Percentiles rank a stretch among this genome's conserved stretches.
phyloP scores from a whole-genome alignment of 2,113 vertebrate species.

The pig (Sus scrofa) region DNA sequence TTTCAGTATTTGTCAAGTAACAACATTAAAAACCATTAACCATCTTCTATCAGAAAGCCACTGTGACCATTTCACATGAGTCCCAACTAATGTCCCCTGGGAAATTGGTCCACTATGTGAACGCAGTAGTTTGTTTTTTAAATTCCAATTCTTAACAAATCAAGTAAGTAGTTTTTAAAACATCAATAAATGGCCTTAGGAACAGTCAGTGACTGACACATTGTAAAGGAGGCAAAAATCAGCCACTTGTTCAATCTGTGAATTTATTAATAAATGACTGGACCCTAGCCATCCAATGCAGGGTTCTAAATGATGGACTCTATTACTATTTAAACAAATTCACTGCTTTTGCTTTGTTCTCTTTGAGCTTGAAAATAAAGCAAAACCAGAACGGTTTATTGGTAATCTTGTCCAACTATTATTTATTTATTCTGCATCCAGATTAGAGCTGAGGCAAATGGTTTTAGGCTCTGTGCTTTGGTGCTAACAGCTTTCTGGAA shows the following conservation, averaged over 20 bases:
- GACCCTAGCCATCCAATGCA: neutral
- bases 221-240: conserved; percentile 24
- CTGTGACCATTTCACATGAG: neutral
- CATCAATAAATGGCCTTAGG: conserved; percentile 18
- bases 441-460: conserved; percentile 43
- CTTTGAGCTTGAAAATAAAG: conserved; percentile 48
- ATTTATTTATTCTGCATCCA: conserved; percentile 55
- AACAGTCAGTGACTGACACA: conserved; percentile 17
- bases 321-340: conserved; percentile 21
- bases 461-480: conserved; percentile 55
- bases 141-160: conserved; percentile 48
- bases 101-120: conserved; percentile 5
- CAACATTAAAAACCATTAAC: neutral
- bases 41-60: conserved; percentile 1
- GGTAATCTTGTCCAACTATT: neutral
- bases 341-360: conserved; percentile 10
- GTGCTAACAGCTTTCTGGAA: conserved; percentile 65
- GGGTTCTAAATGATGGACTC: neutral
- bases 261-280: conserved; percentile 54
- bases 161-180: conserved; percentile 39
- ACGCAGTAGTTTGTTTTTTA: conserved; percentile 34
- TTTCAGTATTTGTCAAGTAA: neutral
- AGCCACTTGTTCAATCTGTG: neutral
- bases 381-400: conserved; percentile 11
- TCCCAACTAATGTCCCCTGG: neutral